Base-by-base conservation (phyloP, 37 sponge, comb jelly and placozoan species). In the Haliclona indistincta region DNA sequence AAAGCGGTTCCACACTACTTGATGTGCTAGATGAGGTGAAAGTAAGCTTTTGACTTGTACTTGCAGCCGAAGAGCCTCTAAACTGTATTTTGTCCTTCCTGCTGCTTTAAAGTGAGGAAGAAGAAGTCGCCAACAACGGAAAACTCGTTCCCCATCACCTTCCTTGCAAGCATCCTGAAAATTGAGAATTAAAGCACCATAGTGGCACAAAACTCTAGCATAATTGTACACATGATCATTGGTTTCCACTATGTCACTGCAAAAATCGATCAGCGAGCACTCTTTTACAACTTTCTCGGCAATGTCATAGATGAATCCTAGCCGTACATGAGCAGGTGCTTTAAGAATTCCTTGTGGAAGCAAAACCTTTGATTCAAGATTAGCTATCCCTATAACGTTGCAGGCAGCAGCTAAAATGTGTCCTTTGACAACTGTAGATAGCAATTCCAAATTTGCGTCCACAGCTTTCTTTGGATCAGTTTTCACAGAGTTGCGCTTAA, bases 221-320 rank as follows among this genome's bases (percentile, higher is more conserved):
- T 78, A 78, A 42, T 68, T 80, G 71, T 80, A 58, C 2, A 71
- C 62, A 71, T 4, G 17, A 38, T 80, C 81, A 30, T 80, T 4
- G 40, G 51, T 58, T 3, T 71, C 63, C 10, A 38, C 11, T 32
- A 52, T 56, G 38, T 71, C 38, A 15, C 19, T 26, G 23, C n/a
- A n/a, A n/a, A n/a, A 23, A 63, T 63, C 65, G 23, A n/a, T 23
- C 25, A 74, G 19, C 25, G 26, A 10, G 33, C 43, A 74, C 28
- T 68, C 13, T 11, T 23, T 68, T 41, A 19, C 37, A 38, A 35
- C 64, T 23, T 38, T 52, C 32, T 74, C 61, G 19, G 10, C 40
- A 10, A 68, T 5, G 32, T 61, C 42, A 74, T 19, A 13, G 33
- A 35, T 10, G n/a, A 68, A 11, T 10, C 76, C 29, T 68, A 34